These are phyloP conservation scores for Isoperla grammatica DNA, from an alignment of 2,888 invertebrate genomes.

Conservation along the genomic window DNA sequence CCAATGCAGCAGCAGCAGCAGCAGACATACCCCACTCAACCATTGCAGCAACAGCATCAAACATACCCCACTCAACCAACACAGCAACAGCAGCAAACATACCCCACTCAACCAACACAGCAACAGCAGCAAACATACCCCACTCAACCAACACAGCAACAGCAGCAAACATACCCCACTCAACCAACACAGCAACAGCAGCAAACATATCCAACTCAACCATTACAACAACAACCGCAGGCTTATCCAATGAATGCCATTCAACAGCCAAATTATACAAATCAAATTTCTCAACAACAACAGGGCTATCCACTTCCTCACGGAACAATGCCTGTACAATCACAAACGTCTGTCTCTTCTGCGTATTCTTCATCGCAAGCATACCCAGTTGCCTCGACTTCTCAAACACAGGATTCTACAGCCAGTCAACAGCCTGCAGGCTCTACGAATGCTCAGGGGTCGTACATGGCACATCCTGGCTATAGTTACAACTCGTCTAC, in stretches of 20 bases:
- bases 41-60: too few species aligned
- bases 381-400: constrained; percentile 1
- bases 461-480: constrained; percentile 54
- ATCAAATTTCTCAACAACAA: constrained; percentile 25
- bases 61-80: constrained; percentile 15
- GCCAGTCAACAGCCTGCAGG: constrained; percentile 31
- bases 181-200: constrained; percentile 18
- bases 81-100: constrained; percentile 30
- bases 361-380: background rate
- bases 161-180: constrained; percentile 31
- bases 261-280: constrained; percentile 23
- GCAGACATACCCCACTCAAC: too few species aligned
- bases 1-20: constrained; percentile 32
- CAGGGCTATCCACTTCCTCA: too few species aligned
- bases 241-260: background rate
- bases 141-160: constrained; percentile 33
- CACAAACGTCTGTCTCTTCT: background rate
- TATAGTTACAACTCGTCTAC: constrained; percentile 53
- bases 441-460: constrained; percentile 30
- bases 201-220: constrained; percentile 32
- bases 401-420: constrained; percentile 9
- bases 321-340: constrained; percentile 18
- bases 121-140: background rate
- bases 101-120: too few species aligned
- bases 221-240: constrained; percentile 31